Evolutionary conservation across 2,797 vertebrate species (phyloP).

Genomic region (Catostomus latipinnis): DNA sequence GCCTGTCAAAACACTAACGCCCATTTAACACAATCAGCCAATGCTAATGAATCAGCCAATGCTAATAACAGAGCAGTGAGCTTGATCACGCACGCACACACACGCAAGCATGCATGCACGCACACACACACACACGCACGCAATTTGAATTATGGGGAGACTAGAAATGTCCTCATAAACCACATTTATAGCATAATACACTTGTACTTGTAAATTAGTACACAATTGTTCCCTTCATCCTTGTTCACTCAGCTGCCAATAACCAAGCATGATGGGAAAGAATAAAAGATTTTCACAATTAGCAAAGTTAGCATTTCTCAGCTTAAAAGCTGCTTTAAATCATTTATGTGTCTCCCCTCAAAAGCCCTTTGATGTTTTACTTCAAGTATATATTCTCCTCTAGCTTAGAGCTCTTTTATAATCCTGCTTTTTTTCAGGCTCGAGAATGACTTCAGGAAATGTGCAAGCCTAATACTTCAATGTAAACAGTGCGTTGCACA

Average conservation of each 20-base stretch:
- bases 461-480: slow-evolving; percentile 22
- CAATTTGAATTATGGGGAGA: too few relatives aligned
- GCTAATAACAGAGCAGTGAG: slow-evolving; percentile 27
- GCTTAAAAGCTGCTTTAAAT: slow-evolving; percentile 67
- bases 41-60: slow-evolving; percentile 37
- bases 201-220: slow-evolving; percentile 24
- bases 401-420: too few relatives aligned
- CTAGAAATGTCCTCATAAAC: too few relatives aligned
- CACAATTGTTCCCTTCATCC: slow-evolving; percentile 49
- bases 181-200: too few relatives aligned
- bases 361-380: slow-evolving; percentile 73
- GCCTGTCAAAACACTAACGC: slow-evolving; percentile 47
- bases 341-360: slow-evolving; percentile 44
- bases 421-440: too few relatives aligned
- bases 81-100: slow-evolving; percentile 6
- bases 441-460: slow-evolving; percentile 37
- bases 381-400: slow-evolving; percentile 57
- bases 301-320: slow-evolving; percentile 64
- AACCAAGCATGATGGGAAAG: slow-evolving; percentile 41
- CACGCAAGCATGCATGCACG: slow-evolving; percentile 48
- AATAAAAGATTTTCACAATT: slow-evolving; percentile 71
- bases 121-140: slow-evolving; percentile 60
- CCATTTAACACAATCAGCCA: slow-evolving; percentile 47
- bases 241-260: slow-evolving; percentile 39
- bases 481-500: not conserved